Evolutionary conservation across 2,797 vertebrate genomes (phyloP), one percentile per base, ranked within the genome.

Genomic region (Centroberyx gerrardi): DNA sequence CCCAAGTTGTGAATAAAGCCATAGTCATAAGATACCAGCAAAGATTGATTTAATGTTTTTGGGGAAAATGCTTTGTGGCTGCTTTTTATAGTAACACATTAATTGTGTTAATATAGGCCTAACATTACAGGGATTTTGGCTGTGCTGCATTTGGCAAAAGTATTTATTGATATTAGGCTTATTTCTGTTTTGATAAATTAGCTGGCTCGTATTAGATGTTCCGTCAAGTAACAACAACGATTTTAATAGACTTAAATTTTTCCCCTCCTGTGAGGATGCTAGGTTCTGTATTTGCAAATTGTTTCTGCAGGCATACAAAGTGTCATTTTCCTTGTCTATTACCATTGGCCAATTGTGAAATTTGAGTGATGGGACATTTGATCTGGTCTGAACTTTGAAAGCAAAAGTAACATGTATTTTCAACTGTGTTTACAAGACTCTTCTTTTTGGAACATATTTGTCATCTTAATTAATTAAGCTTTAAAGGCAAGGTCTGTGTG

Each of bases 401-500:
- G 36, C 18, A 61, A 63, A 68, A 76, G 40, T 64, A 74, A 38
- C 54, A 69, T 68, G 74, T 66, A 62, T 66, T 75, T 75, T 68
- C 13, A 60, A 62, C 54, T 59, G 15, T 77, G 72, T 77, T 78
- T 59, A 78, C 68, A 62, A 52, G 42, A 49, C 59, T 42, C 59
- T 46, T 73, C 29, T 59, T 73, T 69, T 64, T 62, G 73, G 51
- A 71, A 66, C 9, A 52, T 79, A 61, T 83, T 69, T 48, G 74
- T 80, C 63, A 51, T 72, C 52, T 61, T 75, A 70, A 80, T 61
- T 72, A 70, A 80, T 86, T 46, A 71, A 61, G 78, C 74, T 73
- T 75, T 65, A 78, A 78, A 62, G 53, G 48, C 71, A 76, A 75
- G 66, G 72, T 65, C 78, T 78, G 52, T 18, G 2, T 67, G 64